Evolutionary conservation across 2,888 invertebrate species (phyloP).

Genomic region (Monochamus alternatus): DNA sequence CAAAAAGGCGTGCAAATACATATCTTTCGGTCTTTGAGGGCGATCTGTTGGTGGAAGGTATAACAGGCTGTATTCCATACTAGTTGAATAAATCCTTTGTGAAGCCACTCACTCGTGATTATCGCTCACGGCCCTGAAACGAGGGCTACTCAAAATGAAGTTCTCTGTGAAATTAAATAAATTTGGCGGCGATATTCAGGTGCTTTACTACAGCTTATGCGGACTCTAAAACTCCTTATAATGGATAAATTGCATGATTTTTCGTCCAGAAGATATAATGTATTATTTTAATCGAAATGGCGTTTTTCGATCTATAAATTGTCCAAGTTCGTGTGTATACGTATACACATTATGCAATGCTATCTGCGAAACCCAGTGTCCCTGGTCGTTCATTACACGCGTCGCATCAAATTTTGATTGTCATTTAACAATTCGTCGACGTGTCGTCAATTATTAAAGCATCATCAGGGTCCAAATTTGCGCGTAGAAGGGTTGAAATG

Average conservation of each 20-base stretch:
- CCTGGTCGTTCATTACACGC: neutral
- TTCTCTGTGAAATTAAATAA: neutral
- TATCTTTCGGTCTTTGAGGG: neutral
- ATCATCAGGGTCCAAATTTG: neutral
- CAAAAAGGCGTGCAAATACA: neutral
- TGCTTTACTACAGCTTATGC: too few relatives aligned
- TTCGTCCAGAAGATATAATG: too few relatives aligned
- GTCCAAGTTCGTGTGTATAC: neutral
- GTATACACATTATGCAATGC: neutral
- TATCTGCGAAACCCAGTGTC: neutral
- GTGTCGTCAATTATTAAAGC: constrained; percentile 9
- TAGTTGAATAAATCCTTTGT: constrained; percentile 1
- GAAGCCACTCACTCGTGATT: neutral
- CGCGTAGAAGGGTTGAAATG: constrained; percentile 17
- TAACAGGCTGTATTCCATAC: neutral
- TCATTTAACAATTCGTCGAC: constrained; percentile 20
- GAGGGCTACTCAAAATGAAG: neutral
- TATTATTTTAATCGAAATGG: too few relatives aligned
- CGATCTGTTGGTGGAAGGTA: neutral
- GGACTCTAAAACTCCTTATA: too few relatives aligned
- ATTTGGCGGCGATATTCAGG: neutral
- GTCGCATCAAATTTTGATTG: constrained; percentile 17
- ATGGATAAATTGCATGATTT: too few relatives aligned
- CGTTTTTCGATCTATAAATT: too few relatives aligned
- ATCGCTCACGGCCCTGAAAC: neutral